Percentiles rank a stretch among this genome's conserved stretches.
These are phyloP conservation scores for Sceloporus tristichus DNA, from an alignment of 2,113 vertebrate species.

Conservation along the genomic window DNA sequence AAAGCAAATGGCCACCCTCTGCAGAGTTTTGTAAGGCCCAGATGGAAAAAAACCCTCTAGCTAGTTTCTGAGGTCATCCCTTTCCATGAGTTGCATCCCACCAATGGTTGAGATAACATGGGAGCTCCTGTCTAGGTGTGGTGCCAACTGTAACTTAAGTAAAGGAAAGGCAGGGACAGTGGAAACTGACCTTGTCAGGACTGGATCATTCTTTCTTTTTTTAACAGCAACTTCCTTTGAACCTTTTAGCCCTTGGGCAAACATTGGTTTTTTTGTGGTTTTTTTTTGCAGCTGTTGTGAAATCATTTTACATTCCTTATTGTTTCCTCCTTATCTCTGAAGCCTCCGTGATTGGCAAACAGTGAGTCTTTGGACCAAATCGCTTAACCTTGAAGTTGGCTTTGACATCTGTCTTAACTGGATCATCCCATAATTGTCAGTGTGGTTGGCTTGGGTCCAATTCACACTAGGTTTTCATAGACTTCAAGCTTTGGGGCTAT, in stretches of 20 bases:
- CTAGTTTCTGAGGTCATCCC: constrained; percentile 64
- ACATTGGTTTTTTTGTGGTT: constrained; percentile 28
- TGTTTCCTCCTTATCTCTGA: constrained; percentile 45
- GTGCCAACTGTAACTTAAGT: constrained; percentile 52
- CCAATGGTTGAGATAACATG: constrained; percentile 52
- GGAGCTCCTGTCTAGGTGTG: constrained; percentile 68
- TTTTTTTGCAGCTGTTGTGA: neutral
- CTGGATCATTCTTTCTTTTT: constrained; percentile 51
- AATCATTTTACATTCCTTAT: constrained; percentile 10
- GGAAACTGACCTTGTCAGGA: constrained; percentile 67
- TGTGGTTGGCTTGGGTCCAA: constrained; percentile 25
- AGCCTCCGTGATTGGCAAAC: constrained; percentile 38
- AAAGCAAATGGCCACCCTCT: constrained; percentile 34
- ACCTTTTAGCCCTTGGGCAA: constrained; percentile 56
- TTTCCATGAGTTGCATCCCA: constrained; percentile 69
- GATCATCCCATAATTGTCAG: neutral
- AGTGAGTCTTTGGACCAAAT: constrained; percentile 28
- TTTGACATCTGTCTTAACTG: neutral
- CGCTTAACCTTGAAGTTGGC: neutral
- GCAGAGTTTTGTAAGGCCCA: constrained; percentile 49
- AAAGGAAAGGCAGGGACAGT: constrained; percentile 74
- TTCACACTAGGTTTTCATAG: too few relatives aligned
- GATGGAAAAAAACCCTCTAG: constrained; percentile 52
- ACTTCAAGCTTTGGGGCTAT: too few relatives aligned
- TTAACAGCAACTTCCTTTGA: constrained; percentile 67